Base-by-base conservation (phyloP, 2,888 invertebrate species). In the Acanthoscelides obtectus region DNA sequence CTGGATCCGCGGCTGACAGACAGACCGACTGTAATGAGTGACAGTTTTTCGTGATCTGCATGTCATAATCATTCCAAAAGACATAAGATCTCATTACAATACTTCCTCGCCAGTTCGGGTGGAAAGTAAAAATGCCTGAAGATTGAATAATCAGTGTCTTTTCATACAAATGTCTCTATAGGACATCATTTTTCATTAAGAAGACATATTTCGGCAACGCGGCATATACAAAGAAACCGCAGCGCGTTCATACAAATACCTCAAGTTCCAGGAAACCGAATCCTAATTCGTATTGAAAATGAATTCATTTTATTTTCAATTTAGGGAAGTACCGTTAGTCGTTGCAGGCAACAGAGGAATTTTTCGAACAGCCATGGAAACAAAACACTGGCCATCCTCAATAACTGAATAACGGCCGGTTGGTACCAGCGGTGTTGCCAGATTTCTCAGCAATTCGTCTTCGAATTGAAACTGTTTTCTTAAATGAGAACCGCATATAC, bases 381-480 rank as follows among this genome's bases (percentile, higher is more conserved):
- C 12, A 45, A 45, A 45, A 45, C 17, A 74, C 79, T 80, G 78
- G 73, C 76, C 76, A 74, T 74, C 78, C 77, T 77, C 77, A 80
- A 81, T 81, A 79, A 75, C 80, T 78, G 79, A 79, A 81, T 83
- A 84, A 84, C 84, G 84, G 84, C 77, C 45, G 45, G 12, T 12
- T 45, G 45, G 17, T 45, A 12, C 45, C 12, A 12, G 45, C 45
- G 12, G 17, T 45, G 45, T 45, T 45, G 45, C 45, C 45, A 12
- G 45, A 45, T 45, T 45, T 12, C 6, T 1, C 45, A 45, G n/a
- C n/a, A n/a, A n/a, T n/a, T n/a, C n/a, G n/a, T n/a, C n/a, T n/a
- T n/a, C n/a, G n/a, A n/a, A n/a, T n/a, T n/a, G n/a, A n/a, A n/a
- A n/a, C n/a, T n/a, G n/a, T n/a, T n/a, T n/a, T n/a, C n/a, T n/a